Evolutionary conservation across 2,888 invertebrate species (phyloP).

Genomic region (Onchidella celtica): DNA sequence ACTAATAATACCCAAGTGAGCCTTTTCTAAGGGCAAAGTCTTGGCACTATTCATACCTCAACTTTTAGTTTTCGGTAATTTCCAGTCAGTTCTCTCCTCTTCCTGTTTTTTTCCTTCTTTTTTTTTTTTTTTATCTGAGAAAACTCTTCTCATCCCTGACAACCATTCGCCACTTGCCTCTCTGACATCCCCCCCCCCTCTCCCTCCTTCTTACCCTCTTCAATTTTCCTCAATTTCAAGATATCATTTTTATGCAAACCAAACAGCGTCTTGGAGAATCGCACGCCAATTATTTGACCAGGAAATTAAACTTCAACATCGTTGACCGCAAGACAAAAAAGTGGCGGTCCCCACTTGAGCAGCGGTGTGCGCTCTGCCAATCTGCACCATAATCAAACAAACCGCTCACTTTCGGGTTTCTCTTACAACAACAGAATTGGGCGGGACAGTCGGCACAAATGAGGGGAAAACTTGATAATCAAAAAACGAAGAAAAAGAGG

Average conservation of each 20-base stretch:
- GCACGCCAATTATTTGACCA: constrained; percentile 38
- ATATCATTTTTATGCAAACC: constrained; percentile 35
- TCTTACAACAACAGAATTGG: constrained; percentile 20
- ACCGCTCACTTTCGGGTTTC: constrained; percentile 27
- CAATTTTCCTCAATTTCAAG: constrained; percentile 33
- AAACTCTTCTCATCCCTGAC: neutral
- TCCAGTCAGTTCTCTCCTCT: neutral
- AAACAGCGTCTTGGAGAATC: constrained; percentile 3
- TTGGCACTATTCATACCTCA: no score
- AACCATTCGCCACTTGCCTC: constrained; percentile 11
- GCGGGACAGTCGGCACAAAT: constrained; percentile 9
- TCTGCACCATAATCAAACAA: constrained; percentile 43
- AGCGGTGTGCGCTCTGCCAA: constrained; percentile 12
- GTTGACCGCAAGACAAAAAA: constrained; percentile 30
- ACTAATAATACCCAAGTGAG: no score
- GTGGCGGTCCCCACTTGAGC: constrained; percentile 15
- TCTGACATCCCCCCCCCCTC: constrained; percentile 12
- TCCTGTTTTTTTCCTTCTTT: neutral
- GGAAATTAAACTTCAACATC: constrained; percentile 46
- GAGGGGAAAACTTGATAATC: neutral
- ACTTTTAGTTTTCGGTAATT: no score
- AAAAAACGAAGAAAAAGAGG: constrained; percentile 1
- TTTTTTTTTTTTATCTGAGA: neutral
- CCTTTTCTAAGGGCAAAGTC: no score
- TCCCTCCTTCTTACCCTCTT: constrained; percentile 30